Percentiles rank a stretch among this genome's conserved stretches.
phyloP scores from a whole-genome alignment of 2,888 invertebrate genomes.

The Autographa pulchrina region DNA sequence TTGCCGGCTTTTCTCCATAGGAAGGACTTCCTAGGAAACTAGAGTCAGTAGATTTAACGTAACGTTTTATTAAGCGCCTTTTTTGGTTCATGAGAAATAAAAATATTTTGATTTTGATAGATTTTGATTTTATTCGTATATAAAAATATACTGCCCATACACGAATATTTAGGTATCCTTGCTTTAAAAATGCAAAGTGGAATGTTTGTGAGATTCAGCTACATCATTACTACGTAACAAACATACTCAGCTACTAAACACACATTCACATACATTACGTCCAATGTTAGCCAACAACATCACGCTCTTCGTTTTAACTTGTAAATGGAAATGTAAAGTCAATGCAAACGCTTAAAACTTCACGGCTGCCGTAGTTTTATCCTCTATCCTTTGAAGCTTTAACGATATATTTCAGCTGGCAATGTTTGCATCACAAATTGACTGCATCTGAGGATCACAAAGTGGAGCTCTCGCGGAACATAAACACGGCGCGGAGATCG shows the following conservation, averaged over 20 bases:
- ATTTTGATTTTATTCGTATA: too few relatives aligned
- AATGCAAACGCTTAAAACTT: background rate
- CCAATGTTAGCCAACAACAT: background rate
- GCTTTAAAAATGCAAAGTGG: background rate
- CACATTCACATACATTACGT: background rate
- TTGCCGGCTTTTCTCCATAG: too few relatives aligned
- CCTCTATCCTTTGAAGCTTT: conserved; percentile 19
- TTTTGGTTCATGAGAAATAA: too few relatives aligned
- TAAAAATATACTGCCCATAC: too few relatives aligned
- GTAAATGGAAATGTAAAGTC: conserved; percentile 3
- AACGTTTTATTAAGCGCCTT: too few relatives aligned
- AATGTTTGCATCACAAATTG: conserved; percentile 57
- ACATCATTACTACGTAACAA: background rate
- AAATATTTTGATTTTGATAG: too few relatives aligned
- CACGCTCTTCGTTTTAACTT: background rate
- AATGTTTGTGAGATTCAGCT: background rate
- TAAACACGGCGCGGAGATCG: conserved; percentile 54
- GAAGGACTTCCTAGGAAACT: too few relatives aligned
- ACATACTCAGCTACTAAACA: background rate
- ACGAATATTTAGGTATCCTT: too few relatives aligned
- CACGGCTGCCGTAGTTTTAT: conserved; percentile 15
- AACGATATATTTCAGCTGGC: conserved; percentile 27
- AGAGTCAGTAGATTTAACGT: too few relatives aligned
- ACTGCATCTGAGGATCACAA: conserved; percentile 38
- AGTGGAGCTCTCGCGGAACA: conserved; percentile 45